Evolutionary conservation across 2,797 vertebrate species (phyloP), one percentile per base, ranked within the genome.

Genomic region (Rachycentron canadum): DNA sequence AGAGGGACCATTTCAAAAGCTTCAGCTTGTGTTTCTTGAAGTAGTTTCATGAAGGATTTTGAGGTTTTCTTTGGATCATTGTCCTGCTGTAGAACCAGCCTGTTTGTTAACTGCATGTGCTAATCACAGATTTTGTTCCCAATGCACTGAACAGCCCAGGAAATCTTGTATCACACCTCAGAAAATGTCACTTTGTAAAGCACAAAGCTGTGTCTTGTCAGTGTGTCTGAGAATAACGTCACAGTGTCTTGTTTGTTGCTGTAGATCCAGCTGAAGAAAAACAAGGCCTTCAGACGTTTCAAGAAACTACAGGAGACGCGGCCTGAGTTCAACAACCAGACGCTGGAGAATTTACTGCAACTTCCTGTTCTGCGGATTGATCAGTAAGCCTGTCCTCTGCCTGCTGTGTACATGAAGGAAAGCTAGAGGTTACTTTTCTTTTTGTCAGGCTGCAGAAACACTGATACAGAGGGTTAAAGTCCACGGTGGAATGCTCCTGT

Each of bases 281-380:
- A 94, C 78, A 98, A 96, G 83, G 90, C 93, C 17, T 99, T 99
- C 90, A 92, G 93, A 61, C 94, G 94, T 0, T 98, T 98, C 68
- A 97, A 97, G 88, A 96, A 88, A 57, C 96, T 99, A 4, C 98
- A 99, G 88, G 98, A 99, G 78, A 87, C 94, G 11, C 95, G 97
- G 55, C 94, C 96, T 0, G 96, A 98, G 85, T 97, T 99, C 87
- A 89, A 75, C 47, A 93, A 93, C 34, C 91, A 77, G 30, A 89
- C 73, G 21, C 94, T 99, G 3, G 97, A 97, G 81, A 96, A 98
- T 9, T 64, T 99, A 8, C 96, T 99, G 66, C 90, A 92, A 25
- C 94, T 98, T 60, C 98, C 98, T 0, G 64, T 97, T 50, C 93
- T 95, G 76, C 94, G 97, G 53, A 91, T 97, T 28, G 90, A 93